Evolutionary conservation across 2,113 vertebrate species (phyloP).

Genomic region (Hippopotamus amphibius): DNA sequence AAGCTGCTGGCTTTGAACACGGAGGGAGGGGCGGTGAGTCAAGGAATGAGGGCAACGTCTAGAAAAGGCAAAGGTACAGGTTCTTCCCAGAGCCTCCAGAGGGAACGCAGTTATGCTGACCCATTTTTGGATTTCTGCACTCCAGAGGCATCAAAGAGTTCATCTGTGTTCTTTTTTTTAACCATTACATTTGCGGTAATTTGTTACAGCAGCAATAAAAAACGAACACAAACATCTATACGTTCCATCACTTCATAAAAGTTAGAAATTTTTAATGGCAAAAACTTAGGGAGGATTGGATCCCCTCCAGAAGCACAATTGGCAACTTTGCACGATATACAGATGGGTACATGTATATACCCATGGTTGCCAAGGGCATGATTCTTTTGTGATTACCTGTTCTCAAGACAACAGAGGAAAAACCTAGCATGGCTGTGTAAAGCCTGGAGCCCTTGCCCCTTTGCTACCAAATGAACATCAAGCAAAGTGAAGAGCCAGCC

Average conservation of each 20-base stretch:
- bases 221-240: not conserved
- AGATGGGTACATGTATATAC: not conserved
- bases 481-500: not conserved
- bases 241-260: not conserved
- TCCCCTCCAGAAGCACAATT: not conserved
- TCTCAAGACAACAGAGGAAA: not conserved
- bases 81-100: not conserved
- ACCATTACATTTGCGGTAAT: not conserved
- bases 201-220: not conserved
- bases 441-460: not conserved
- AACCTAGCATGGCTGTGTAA: not conserved
- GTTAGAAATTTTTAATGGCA: not conserved
- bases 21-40: not conserved
- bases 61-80: not conserved
- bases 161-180: not conserved
- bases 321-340: not conserved
- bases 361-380: not conserved
- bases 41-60: not conserved
- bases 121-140: not conserved
- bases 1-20: not conserved
- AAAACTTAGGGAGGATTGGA: not conserved
- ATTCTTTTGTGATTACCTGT: not conserved
- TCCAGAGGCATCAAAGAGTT: constrained; percentile 1
- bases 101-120: too few species aligned
- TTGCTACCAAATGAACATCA: not conserved